These are phyloP conservation scores for Ictidomys tridecemlineatus DNA, from an alignment of 2,113 vertebrate species.

Conservation along the genomic window DNA sequence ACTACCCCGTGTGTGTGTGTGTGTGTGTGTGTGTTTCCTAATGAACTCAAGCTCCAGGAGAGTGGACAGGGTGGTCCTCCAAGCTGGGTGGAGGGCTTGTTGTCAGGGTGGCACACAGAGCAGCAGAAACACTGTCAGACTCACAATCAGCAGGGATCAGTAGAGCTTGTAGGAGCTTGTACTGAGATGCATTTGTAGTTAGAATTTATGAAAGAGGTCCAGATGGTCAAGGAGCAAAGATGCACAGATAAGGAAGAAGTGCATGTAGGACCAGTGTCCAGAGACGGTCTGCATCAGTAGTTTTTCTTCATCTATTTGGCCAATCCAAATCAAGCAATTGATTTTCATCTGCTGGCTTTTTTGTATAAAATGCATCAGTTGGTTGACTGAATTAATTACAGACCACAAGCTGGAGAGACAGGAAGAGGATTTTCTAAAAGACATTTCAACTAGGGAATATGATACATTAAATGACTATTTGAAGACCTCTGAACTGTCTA, in stretches of 20 bases:
- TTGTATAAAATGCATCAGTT: not conserved
- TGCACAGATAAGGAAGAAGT: not conserved
- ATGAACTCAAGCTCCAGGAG: not conserved
- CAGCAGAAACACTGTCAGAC: not conserved
- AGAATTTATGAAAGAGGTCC: not conserved
- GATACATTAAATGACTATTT: not conserved
- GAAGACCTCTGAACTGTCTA: not conserved
- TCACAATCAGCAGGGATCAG: rapidly evolving
- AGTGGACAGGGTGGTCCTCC: not conserved
- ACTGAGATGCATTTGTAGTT: rapidly evolving
- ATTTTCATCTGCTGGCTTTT: not conserved
- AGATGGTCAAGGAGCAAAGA: not conserved
- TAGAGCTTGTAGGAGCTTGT: not conserved
- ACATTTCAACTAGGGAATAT: not conserved
- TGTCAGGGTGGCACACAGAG: not conserved
- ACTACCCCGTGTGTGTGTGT: too few species aligned
- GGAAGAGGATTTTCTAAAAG: not conserved
- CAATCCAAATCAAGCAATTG: not conserved
- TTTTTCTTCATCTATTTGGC: not conserved
- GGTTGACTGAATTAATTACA: not conserved
- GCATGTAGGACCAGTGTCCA: not conserved
- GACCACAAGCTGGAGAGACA: not conserved
- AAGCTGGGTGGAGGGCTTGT: rapidly evolving
- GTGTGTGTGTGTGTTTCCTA: not conserved
- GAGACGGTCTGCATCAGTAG: rapidly evolving